Percentiles rank a stretch among this genome's conserved stretches.
Evolutionary conservation across 2,797 vertebrate species (phyloP).

Genomic region (Anguilla pacifica): DNA sequence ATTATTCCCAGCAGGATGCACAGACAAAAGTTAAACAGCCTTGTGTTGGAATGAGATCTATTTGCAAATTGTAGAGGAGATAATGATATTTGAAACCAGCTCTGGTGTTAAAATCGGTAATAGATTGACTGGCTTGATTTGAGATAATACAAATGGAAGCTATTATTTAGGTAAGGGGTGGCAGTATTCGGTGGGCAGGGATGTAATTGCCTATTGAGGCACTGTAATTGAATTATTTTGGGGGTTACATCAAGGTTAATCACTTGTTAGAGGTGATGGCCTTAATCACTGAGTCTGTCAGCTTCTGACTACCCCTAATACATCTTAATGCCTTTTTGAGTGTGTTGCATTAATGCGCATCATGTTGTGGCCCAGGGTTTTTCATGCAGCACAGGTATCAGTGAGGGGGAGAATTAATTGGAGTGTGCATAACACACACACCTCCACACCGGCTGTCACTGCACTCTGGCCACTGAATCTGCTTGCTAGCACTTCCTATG

Average conservation of each 20-base stretch:
- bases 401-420: neutral
- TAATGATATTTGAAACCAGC: neutral
- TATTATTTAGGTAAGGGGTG: neutral
- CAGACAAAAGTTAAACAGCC: neutral
- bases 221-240: conserved; percentile 6
- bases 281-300: neutral
- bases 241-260: conserved; percentile 9
- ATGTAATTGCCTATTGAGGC: neutral
- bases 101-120: neutral
- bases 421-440: neutral
- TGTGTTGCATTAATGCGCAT: neutral
- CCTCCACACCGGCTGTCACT: neutral
- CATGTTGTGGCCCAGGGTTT: neutral
- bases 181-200: neutral
- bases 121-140: neutral
- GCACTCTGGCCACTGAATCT: neutral
- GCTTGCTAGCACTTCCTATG: neutral
- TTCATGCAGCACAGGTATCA: neutral
- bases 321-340: neutral
- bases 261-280: neutral
- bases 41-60: neutral
- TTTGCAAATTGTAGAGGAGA: neutral
- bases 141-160: neutral
- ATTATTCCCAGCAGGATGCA: neutral
- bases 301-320: neutral